Evolutionary conservation across 2,113 vertebrate species (phyloP).

Genomic region (Jacana jacana): DNA sequence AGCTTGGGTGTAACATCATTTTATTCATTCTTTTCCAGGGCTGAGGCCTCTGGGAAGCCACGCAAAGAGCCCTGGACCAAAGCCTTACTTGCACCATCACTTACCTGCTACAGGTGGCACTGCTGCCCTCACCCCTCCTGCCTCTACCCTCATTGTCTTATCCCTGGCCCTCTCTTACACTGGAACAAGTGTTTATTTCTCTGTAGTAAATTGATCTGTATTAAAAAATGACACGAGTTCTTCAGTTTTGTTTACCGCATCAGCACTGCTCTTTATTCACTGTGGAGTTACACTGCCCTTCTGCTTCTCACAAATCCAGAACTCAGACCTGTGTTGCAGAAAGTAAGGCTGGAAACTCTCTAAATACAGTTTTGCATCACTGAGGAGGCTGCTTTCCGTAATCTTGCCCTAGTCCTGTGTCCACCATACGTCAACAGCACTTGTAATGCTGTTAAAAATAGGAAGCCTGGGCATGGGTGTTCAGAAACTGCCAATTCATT

Average conservation of each 20-base stretch:
- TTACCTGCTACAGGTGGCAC: not conserved
- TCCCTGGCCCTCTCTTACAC: not conserved
- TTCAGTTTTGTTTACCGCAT: not conserved
- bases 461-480: not conserved
- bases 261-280: not conserved
- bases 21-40: not conserved
- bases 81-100: not conserved
- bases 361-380: not conserved
- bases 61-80: fast-evolving
- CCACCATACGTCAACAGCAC: not conserved
- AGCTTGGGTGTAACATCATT: not conserved
- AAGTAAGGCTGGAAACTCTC: not conserved
- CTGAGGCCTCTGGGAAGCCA: not conserved
- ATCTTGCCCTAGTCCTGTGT: not conserved
- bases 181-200: not conserved
- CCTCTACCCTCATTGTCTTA: not conserved
- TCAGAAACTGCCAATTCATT: constrained; percentile 27
- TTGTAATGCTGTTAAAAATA: not conserved
- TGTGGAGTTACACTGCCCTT: fast-evolving
- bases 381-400: not conserved
- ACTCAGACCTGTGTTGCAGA: not conserved
- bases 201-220: not conserved
- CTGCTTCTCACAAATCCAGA: not conserved
- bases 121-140: not conserved
- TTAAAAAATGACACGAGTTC: not conserved